Conservation (phyloP, 2,888 invertebrate genomes). For the Sinotaia quadrata region DNA sequence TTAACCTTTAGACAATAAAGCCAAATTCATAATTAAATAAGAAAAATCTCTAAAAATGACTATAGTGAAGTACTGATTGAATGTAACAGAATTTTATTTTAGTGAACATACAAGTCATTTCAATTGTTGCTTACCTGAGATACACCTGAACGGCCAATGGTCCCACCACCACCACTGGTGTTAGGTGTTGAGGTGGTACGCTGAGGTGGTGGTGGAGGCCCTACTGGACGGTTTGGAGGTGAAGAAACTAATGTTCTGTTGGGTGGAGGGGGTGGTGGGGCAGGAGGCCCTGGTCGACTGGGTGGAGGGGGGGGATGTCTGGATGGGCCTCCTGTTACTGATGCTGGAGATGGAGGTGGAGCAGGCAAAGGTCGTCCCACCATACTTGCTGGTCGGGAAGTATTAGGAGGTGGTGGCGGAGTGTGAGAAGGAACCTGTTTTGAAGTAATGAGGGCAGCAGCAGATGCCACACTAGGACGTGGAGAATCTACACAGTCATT, state of each 20-base stretch:
- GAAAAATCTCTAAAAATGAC: no score
- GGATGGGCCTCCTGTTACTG: conserved; percentile 26
- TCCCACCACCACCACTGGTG: conserved; percentile 30
- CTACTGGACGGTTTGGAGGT: not conserved
- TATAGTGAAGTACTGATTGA: no score
- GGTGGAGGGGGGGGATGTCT: conserved; percentile 21
- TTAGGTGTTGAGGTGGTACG: conserved; percentile 46
- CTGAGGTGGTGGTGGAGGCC: conserved; percentile 51
- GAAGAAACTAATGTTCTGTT: conserved; percentile 39
- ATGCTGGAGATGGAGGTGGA: conserved; percentile 40
- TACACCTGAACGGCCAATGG: conserved; percentile 36
- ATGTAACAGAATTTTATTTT: no score
- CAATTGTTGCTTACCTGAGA: conserved; percentile 26
- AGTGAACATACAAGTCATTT: no score
- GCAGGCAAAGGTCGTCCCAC: conserved; percentile 41
- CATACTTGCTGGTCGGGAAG: conserved; percentile 41
- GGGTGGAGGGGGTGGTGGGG: conserved; percentile 55
- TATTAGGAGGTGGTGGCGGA: conserved; percentile 44
- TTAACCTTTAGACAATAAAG: no score
- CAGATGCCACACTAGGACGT: conserved; percentile 22
- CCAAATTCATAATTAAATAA: no score
- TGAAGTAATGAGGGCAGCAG: conserved; percentile 28
- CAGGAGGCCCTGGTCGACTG: conserved; percentile 7
- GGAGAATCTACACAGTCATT: not conserved
- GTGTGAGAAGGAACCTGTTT: conserved; percentile 44